A percentile compares a stretch with the other conserved stretches of the same genome.
Conservation (phyloP, 2,797 vertebrate species). For the Alfaro cultratus region DNA sequence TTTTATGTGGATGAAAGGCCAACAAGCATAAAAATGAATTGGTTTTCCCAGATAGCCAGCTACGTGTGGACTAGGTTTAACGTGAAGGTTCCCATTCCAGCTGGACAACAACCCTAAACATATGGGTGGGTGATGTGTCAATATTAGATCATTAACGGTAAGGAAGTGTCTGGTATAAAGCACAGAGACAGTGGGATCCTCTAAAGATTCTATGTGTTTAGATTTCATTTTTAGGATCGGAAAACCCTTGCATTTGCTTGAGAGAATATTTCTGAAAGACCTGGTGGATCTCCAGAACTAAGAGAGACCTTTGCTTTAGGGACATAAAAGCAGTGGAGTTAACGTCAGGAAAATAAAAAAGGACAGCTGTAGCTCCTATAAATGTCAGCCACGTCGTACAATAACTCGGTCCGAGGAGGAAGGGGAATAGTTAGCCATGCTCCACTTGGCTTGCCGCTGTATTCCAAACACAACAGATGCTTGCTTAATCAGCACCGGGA, state of each 20-base stretch:
- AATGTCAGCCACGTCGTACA: conserved; percentile 64
- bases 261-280: conserved; percentile 51
- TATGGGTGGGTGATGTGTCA: neutral
- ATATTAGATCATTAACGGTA: neutral
- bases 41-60: too few species aligned
- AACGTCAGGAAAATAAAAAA: conserved; percentile 44
- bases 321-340: conserved; percentile 52
- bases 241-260: neutral
- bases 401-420: conserved; percentile 62
- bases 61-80: too few species aligned
- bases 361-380: conserved; percentile 43
- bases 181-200: neutral
- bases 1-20: too few species aligned
- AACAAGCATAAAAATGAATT: too few species aligned
- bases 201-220: neutral
- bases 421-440: conserved; percentile 62
- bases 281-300: conserved; percentile 31
- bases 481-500: conserved; percentile 76
- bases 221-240: neutral
- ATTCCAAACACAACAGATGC: conserved; percentile 75
- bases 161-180: neutral
- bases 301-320: conserved; percentile 57
- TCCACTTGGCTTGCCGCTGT: conserved; percentile 71
- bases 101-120: neutral
- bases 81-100: neutral